These are phyloP conservation scores for Dipodomys merriami DNA, from an alignment of 2,113 vertebrate species.

Conservation along the genomic window DNA sequence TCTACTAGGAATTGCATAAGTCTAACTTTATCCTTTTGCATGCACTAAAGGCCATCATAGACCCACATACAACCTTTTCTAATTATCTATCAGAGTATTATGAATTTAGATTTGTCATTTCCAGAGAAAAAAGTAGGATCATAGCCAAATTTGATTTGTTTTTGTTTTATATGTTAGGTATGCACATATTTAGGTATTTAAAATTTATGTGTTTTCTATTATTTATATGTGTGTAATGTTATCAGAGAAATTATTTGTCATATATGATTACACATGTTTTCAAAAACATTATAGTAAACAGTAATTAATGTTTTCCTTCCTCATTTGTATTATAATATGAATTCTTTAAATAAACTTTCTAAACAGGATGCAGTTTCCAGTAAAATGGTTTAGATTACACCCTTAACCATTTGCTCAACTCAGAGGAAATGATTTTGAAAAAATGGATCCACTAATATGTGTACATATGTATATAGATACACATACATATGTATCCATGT, in stretches of 20 bases:
- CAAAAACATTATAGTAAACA: neutral
- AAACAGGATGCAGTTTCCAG: slow-evolving; percentile 7
- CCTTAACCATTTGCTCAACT: neutral
- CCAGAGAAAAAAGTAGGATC: neutral
- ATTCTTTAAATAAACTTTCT: slow-evolving; percentile 31
- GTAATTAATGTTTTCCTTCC: neutral
- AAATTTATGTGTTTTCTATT: neutral
- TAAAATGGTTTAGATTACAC: slow-evolving; percentile 45
- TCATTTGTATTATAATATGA: slow-evolving; percentile 27
- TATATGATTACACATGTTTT: neutral
- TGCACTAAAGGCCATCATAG: neutral
- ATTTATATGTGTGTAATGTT: neutral
- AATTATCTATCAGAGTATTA: slow-evolving; percentile 11
- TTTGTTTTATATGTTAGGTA: neutral
- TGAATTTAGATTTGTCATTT: slow-evolving; percentile 35
- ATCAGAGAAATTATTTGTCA: neutral
- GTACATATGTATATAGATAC: no score
- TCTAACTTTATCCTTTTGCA: neutral
- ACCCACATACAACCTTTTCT: neutral
- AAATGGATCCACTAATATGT: neutral
- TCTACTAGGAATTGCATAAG: neutral
- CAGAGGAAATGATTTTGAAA: slow-evolving; percentile 35
- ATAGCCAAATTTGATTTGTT: slow-evolving; percentile 2
- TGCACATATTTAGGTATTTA: neutral
- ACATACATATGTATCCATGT: no score